Evolutionary conservation across 23 tunicate species (phyloP).

Genomic region (Phallusia fumigata): DNA sequence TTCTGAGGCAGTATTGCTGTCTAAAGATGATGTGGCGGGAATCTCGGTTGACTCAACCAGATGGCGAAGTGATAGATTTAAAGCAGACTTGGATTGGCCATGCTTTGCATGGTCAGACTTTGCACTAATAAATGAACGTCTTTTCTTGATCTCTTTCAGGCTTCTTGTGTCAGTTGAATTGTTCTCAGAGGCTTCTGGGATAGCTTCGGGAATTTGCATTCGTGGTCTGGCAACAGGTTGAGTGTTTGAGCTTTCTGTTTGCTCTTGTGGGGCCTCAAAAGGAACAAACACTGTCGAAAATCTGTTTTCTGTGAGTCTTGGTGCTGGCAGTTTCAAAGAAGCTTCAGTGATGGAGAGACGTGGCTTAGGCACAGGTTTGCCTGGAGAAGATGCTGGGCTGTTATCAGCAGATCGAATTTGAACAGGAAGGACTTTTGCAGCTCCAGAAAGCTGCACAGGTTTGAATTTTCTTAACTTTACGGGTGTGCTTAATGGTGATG

Average conservation of each 20-base stretch:
- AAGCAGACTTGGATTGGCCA: not conserved
- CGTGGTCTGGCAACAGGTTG: not conserved
- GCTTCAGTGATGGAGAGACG: not conserved
- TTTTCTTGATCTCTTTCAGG: not conserved
- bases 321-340: not conserved
- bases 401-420: not conserved
- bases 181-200: not conserved
- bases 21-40: not conserved
- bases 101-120: not conserved
- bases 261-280: not conserved
- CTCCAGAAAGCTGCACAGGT: constrained; percentile 13
- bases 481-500: not conserved
- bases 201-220: not conserved
- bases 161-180: not conserved
- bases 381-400: not conserved
- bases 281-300: constrained; percentile 53
- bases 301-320: constrained; percentile 18
- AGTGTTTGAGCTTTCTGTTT: not conserved
- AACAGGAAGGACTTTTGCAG: constrained; percentile 31
- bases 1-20: not conserved
- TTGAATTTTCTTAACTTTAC: not conserved
- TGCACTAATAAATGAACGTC: not conserved
- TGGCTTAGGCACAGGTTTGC: constrained; percentile 35
- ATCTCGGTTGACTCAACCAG: not conserved
- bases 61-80: constrained; percentile 8